A percentile compares a stretch with the other conserved stretches of the same genome.
Evolutionary conservation across 1,140 invertebrate genomes (phyloP).

Genomic region (Pinna nobilis): DNA sequence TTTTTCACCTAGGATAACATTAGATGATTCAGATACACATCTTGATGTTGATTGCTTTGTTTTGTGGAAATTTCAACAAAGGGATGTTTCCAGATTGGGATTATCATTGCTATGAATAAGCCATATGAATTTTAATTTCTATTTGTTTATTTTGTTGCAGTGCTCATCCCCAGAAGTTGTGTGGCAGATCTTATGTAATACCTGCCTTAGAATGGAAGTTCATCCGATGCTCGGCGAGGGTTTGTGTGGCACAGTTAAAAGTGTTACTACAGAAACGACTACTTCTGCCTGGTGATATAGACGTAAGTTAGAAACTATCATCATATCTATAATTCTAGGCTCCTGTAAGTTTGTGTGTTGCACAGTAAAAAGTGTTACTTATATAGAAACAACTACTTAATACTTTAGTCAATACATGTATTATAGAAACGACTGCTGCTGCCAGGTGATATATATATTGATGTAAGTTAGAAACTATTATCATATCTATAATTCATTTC

Average conservation of each 20-base stretch:
- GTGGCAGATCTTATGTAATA: slow-evolving; percentile 39
- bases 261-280: slow-evolving; percentile 61
- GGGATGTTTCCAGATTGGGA: not conserved
- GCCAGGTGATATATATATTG: slow-evolving; percentile 46
- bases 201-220: slow-evolving; percentile 65
- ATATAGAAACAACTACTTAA: no score
- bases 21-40: no score
- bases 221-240: slow-evolving; percentile 68
- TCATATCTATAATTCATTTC: not conserved
- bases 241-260: slow-evolving; percentile 64
- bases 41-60: no score
- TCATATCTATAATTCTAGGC: not conserved
- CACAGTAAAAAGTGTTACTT: slow-evolving; percentile 63
- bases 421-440: slow-evolving; percentile 59
- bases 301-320: slow-evolving; percentile 62
- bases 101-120: not conserved
- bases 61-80: no score
- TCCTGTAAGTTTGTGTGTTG: slow-evolving; percentile 64
- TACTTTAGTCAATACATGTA: no score
- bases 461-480: slow-evolving; percentile 62
- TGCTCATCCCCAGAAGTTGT: slow-evolving; percentile 38
- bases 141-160: slow-evolving; percentile 30
- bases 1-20: no score
- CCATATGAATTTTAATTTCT: not conserved
- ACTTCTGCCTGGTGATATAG: slow-evolving; percentile 46